These are phyloP conservation scores for Melipona bicolor DNA, from an alignment of 2,888 invertebrate species.

Conservation along the genomic window DNA sequence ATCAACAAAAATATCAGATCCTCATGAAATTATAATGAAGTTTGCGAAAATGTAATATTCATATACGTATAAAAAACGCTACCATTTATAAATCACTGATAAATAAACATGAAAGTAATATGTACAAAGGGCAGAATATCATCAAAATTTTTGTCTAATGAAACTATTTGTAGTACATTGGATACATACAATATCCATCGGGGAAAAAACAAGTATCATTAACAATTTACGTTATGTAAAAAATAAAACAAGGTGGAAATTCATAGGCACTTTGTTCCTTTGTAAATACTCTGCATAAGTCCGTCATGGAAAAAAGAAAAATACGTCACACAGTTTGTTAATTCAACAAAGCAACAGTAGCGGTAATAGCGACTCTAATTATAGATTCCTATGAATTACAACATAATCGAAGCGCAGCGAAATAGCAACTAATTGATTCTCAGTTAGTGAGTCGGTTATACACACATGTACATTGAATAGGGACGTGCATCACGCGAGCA, in stretches of 20 bases:
- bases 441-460: slow-evolving; percentile 44
- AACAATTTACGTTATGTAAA: not conserved
- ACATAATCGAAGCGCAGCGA: slow-evolving; percentile 59
- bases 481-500: slow-evolving; percentile 14
- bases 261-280: slow-evolving; percentile 31
- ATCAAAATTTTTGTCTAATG: not conserved
- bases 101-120: not conserved
- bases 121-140: not conserved
- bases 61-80: slow-evolving; percentile 13
- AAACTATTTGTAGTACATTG: slow-evolving; percentile 7
- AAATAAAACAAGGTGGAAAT: slow-evolving; percentile 32
- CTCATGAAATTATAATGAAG: slow-evolving; percentile 15
- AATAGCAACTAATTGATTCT: slow-evolving; percentile 55
- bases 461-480: slow-evolving; percentile 48
- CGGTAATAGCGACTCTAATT: slow-evolving; percentile 58
- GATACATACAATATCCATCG: not conserved
- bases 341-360: slow-evolving; percentile 62
- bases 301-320: slow-evolving; percentile 40
- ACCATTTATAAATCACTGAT: not conserved
- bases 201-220: not conserved
- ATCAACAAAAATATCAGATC: not conserved
- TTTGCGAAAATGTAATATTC: not conserved
- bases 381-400: slow-evolving; percentile 51
- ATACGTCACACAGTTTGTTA: slow-evolving; percentile 60
- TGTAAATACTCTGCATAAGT: slow-evolving; percentile 30